Percentiles rank a stretch among this genome's conserved stretches.
Conservation (phyloP, 2,888 invertebrate genomes). For the Eilema sororculum region DNA sequence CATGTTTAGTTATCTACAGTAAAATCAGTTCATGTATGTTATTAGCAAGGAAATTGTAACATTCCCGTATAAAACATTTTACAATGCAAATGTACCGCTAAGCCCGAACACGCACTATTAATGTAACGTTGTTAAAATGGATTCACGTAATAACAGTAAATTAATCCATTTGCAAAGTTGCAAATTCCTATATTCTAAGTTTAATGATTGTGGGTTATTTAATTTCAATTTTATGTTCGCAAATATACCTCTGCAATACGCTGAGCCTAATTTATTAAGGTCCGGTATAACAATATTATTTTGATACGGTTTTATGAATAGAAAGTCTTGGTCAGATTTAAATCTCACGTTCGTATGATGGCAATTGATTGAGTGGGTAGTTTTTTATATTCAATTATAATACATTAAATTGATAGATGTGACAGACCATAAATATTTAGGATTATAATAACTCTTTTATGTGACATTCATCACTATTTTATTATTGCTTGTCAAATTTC, state of each 20-base stretch:
- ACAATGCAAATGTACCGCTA: slow-evolving; percentile 25
- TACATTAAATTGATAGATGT: too few species aligned
- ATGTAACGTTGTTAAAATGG: slow-evolving; percentile 20
- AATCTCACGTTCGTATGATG: too few species aligned
- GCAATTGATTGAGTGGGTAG: too few species aligned
- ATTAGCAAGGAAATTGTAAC: slow-evolving; percentile 23
- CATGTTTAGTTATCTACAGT: background rate
- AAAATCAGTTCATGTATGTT: background rate
- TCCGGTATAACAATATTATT: background rate
- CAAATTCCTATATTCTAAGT: slow-evolving; percentile 22
- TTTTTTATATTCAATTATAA: too few species aligned
- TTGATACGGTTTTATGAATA: too few species aligned
- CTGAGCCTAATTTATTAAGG: background rate
- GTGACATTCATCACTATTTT: too few species aligned
- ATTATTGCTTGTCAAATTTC: too few species aligned
- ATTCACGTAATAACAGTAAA: slow-evolving; percentile 11
- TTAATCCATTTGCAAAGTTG: slow-evolving; percentile 23
- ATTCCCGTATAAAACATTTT: slow-evolving; percentile 28
- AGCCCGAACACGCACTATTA: slow-evolving; percentile 23
- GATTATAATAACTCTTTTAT: too few species aligned
- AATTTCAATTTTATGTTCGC: background rate
- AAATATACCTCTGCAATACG: slow-evolving; percentile 1
- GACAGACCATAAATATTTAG: too few species aligned
- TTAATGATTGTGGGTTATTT: slow-evolving; percentile 19
- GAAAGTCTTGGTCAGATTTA: too few species aligned